Base-by-base conservation (phyloP, 1,140 invertebrate species). In the Onthophagus taurus region DNA sequence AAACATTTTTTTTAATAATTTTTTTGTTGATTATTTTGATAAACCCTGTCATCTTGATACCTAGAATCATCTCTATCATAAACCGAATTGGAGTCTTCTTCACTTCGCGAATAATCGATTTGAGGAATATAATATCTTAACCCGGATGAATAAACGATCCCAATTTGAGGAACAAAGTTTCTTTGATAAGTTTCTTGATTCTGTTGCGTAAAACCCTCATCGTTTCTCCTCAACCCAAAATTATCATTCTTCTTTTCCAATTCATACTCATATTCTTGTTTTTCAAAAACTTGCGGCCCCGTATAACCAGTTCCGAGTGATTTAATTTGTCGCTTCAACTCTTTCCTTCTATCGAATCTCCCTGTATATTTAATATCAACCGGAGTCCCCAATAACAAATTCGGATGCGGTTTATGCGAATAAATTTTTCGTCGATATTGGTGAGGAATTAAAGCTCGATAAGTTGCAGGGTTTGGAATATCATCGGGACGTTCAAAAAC, bases 91-190 rank as follows among this genome's bases (percentile, higher is more conserved):
- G n/a, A n/a, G 14, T 52, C 49, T 12, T 51, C 42, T n/a, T 48
- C 43, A 3, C 29, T 26, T 12, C 30, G 26, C 33, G 36, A 26
- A 26, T 50, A 30, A 14, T 50, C 47, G 21, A 61, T 45, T 47
- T 63, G 57, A 29, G 63, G 63, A 8, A 65, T 54, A 31, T 65
- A 65, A 39, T 65, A 65, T 38, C 59, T 49, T 9, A 64, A 50
- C 7, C 63, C 63, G 9, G 60, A 43, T 7, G 61, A 63, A 49
- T 59, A 61, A 12, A 61, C 43, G 9, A 65, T 35, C 9, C 63
- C 63, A 45, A 65, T 61, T 50, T 59, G 48, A 4, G 63, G 63
- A 14, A 64, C 60, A 11, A 42, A 52, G 31, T 57, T 56, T 8
- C n/a, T 11, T 7, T 38, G 9, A 31, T 41, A 17, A 48, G 47